These are phyloP conservation scores for Elachura formosa DNA, from an alignment of 2,113 vertebrate genomes.

Conservation along the genomic window DNA sequence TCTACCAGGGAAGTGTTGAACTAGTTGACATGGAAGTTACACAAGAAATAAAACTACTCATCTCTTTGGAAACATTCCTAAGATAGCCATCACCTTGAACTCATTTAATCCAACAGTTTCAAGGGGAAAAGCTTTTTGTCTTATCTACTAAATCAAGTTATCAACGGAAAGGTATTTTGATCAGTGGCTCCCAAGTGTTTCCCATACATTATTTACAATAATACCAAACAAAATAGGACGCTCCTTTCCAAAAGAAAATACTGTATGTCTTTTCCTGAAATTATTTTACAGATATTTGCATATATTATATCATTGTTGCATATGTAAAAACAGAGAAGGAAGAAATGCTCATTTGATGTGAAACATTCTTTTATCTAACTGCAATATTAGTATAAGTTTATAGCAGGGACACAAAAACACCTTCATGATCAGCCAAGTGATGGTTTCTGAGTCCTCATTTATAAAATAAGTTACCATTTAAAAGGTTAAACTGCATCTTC, in stretches of 20 bases:
- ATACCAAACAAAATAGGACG: not conserved
- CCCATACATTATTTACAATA: not conserved
- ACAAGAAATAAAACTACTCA: not conserved
- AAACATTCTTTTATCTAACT: not conserved
- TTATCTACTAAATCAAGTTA: slow-evolving; percentile 4
- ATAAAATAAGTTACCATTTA: not conserved
- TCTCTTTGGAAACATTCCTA: not conserved
- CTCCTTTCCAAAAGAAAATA: not conserved
- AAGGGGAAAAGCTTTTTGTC: slow-evolving; percentile 24
- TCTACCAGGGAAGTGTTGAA: not conserved
- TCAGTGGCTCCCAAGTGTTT: not conserved
- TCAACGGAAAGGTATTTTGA: not conserved
- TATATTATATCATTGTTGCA: not conserved
- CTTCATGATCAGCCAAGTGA: not conserved
- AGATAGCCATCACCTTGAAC: slow-evolving; percentile 13
- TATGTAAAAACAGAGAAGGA: not conserved
- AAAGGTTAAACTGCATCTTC: not conserved
- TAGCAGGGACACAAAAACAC: not conserved
- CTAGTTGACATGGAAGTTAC: not conserved
- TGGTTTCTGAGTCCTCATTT: not conserved
- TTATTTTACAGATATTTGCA: not conserved
- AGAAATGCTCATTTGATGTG: not conserved
- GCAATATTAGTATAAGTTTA: not conserved
- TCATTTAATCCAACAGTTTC: not conserved
- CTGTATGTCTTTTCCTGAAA: not conserved